Evolutionary conservation across 30 jellyfish, hydroid and myxozoan species (phyloP).

Genomic region (Pelagia noctiluca): DNA sequence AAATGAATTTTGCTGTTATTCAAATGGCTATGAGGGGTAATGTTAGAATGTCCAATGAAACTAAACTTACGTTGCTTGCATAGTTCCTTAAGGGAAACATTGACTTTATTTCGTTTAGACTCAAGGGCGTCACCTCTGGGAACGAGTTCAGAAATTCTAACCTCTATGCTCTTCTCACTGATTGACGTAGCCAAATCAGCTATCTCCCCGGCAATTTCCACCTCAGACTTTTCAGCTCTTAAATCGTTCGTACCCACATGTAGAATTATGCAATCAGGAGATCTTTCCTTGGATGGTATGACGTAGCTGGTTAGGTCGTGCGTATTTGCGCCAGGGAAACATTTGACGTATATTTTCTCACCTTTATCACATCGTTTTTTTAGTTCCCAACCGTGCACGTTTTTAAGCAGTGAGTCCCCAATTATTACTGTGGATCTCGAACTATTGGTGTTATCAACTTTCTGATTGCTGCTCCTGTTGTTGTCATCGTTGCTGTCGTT

Average conservation of each 20-base stretch:
- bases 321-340: background rate
- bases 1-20: constrained; percentile 30
- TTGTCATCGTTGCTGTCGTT: too few species aligned
- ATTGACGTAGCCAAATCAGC: constrained; percentile 10
- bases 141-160: constrained; percentile 3
- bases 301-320: constrained; percentile 13
- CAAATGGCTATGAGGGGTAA: constrained; percentile 5
- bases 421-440: too few species aligned
- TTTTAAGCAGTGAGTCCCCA: background rate
- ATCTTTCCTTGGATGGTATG: background rate
- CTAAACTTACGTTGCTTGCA: constrained; percentile 1
- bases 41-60: constrained; percentile 1
- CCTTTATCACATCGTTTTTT: background rate
- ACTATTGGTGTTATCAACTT: too few species aligned
- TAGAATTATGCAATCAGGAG: constrained; percentile 7
- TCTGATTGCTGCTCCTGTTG: too few species aligned
- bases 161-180: background rate
- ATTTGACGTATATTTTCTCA: background rate
- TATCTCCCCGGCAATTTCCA: constrained; percentile 11
- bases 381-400: background rate
- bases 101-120: background rate
- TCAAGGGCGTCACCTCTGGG: constrained; percentile 20
- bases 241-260: constrained; percentile 16
- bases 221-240: constrained; percentile 15
- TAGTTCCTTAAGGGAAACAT: background rate